These are phyloP conservation scores for Epinotia demarniana DNA, from an alignment of 2,888 invertebrate genomes.

Conservation along the genomic window DNA sequence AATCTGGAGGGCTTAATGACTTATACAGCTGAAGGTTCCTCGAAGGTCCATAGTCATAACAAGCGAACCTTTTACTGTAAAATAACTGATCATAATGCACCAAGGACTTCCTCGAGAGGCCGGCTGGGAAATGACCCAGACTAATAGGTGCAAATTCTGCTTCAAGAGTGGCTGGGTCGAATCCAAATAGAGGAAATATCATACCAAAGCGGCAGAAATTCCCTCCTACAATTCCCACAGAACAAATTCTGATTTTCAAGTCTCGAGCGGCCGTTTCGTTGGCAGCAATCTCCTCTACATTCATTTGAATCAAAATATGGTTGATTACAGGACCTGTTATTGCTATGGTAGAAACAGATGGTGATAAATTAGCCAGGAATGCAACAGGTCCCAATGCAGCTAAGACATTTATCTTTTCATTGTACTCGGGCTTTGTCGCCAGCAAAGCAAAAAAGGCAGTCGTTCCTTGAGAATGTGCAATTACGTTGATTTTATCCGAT, in stretches of 20 bases:
- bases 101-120: conserved; percentile 54
- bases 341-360: conserved; percentile 55
- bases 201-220: conserved; percentile 58
- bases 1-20: conserved; percentile 50
- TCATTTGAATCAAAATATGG: conserved; percentile 68
- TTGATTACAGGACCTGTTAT: conserved; percentile 57
- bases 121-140: conserved; percentile 55
- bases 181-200: conserved; percentile 76
- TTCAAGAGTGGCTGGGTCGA: conserved; percentile 80
- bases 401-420: conserved; percentile 78
- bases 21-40: conserved; percentile 52
- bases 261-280: conserved; percentile 45
- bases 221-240: conserved; percentile 43
- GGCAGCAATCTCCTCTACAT: conserved; percentile 53
- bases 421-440: conserved; percentile 80
- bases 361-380: conserved; percentile 68
- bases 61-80: conserved; percentile 48
- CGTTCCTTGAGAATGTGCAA: conserved; percentile 88
- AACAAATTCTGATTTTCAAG: conserved; percentile 25
- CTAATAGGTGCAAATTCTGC: conserved; percentile 63
- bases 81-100: conserved; percentile 53
- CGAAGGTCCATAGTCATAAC: conserved; percentile 51
- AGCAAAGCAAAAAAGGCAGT: conserved; percentile 79
- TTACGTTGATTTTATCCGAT: conserved; percentile 41
- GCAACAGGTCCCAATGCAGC: conserved; percentile 84